phyloP scores from a whole-genome alignment of 2,888 invertebrate species.

The Pheosia tremula region DNA sequence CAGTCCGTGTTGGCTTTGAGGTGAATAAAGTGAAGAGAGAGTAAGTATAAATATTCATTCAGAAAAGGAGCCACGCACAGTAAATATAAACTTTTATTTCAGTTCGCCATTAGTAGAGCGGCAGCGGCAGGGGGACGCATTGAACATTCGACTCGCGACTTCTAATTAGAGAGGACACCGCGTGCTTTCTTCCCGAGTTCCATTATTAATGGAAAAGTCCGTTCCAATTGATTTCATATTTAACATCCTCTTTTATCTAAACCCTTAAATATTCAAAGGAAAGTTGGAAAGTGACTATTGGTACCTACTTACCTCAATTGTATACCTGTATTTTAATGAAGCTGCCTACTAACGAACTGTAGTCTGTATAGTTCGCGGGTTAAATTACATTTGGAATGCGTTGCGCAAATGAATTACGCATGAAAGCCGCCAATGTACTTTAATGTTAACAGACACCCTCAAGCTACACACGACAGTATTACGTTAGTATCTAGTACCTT shows the following conservation, averaged over 20 bases:
- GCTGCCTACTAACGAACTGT: constrained; percentile 10
- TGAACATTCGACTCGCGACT: constrained; percentile 80
- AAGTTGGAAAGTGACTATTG: constrained; percentile 30
- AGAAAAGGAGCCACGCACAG: constrained; percentile 71
- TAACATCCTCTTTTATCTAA: constrained; percentile 57
- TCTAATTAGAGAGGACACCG: constrained; percentile 78
- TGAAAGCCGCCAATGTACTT: constrained; percentile 68
- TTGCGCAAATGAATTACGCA: constrained; percentile 75
- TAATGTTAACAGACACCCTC: constrained; percentile 46
- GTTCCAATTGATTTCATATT: constrained; percentile 77
- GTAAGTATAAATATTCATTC: constrained; percentile 82
- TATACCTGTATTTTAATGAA: constrained; percentile 30
- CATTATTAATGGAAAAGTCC: constrained; percentile 77
- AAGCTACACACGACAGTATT: constrained; percentile 14
- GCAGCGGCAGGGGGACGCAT: constrained; percentile 60
- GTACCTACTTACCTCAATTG: constrained; percentile 24
- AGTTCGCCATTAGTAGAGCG: constrained; percentile 68
- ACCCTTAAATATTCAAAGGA: constrained; percentile 42
- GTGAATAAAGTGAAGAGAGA: constrained; percentile 70
- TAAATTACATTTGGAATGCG: constrained; percentile 79
- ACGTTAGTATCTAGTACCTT: background rate
- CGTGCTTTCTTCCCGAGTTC: constrained; percentile 64
- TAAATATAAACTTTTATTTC: constrained; percentile 83
- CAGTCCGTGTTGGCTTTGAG: constrained; percentile 59
- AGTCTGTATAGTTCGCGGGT: constrained; percentile 40